Percentiles rank a stretch among this genome's conserved stretches.
Evolutionary conservation across 2,888 invertebrate species (phyloP).

Genomic region (Aromia moschata): DNA sequence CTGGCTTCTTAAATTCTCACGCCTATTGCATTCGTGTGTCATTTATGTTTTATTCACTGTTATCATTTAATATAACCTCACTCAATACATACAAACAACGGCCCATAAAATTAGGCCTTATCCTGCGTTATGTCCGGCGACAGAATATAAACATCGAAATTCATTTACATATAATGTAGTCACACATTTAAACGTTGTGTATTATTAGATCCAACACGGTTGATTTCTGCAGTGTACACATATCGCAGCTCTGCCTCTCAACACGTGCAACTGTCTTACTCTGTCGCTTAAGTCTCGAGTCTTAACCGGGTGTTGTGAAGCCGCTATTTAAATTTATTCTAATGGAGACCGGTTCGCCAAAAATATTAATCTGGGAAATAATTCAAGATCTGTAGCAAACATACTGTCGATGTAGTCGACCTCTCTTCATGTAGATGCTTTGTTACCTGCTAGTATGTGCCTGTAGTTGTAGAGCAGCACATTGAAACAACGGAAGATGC

Average conservation of each 20-base stretch:
- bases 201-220: neutral
- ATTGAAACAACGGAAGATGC: too few relatives aligned
- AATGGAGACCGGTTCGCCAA: constrained; percentile 22
- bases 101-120: neutral
- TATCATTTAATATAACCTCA: too few relatives aligned
- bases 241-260: neutral
- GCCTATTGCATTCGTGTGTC: too few relatives aligned
- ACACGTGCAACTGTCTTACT: constrained; percentile 13
- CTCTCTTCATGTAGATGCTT: too few relatives aligned
- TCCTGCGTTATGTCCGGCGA: neutral
- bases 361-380: constrained; percentile 13
- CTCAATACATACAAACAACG: neutral
- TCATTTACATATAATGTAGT: neutral
- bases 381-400: constrained; percentile 10
- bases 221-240: neutral
- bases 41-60: too few relatives aligned
- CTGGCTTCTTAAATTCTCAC: too few relatives aligned
- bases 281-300: constrained; percentile 8
- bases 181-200: neutral
- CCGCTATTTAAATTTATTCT: constrained; percentile 26
- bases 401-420: neutral
- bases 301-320: neutral
- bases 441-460: too few relatives aligned
- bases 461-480: too few relatives aligned
- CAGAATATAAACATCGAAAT: neutral